Conservation (phyloP, 2,888 invertebrate species). For the Metellina segmentata region DNA sequence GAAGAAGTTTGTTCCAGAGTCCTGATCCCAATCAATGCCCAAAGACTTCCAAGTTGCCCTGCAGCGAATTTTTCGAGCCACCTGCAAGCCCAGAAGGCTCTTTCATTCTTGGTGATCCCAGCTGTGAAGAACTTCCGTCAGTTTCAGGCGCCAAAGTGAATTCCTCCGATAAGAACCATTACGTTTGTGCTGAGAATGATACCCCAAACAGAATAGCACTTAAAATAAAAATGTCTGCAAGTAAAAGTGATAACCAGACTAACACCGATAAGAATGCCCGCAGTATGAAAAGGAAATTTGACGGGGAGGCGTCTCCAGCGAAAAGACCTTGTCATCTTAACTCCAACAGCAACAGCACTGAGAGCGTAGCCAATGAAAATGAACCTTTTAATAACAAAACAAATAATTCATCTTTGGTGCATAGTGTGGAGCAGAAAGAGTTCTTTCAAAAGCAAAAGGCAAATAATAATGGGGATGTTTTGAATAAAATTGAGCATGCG, state of each 20-base stretch:
- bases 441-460: constrained; percentile 44
- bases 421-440: constrained; percentile 26
- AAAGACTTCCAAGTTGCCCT: background rate
- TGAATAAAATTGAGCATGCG: constrained; percentile 47
- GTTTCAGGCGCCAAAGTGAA: background rate
- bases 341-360: constrained; percentile 24
- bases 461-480: constrained; percentile 64
- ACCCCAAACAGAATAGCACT: constrained; percentile 14
- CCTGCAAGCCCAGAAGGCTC: background rate
- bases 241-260: constrained; percentile 29
- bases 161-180: background rate
- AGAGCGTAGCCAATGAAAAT: constrained; percentile 59
- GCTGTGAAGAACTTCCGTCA: background rate
- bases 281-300: constrained; percentile 44
- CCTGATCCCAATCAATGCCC: background rate
- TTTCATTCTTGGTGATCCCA: background rate
- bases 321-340: constrained; percentile 47
- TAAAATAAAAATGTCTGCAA: constrained; percentile 23
- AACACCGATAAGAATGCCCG: background rate
- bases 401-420: background rate
- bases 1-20: background rate
- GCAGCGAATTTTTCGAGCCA: background rate
- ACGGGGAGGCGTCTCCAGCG: background rate
- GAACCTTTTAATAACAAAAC: constrained; percentile 56
- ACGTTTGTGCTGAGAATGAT: background rate